phyloP scores from a whole-genome alignment of 2,113 vertebrate genomes.

The Ictalurus furcatus region DNA sequence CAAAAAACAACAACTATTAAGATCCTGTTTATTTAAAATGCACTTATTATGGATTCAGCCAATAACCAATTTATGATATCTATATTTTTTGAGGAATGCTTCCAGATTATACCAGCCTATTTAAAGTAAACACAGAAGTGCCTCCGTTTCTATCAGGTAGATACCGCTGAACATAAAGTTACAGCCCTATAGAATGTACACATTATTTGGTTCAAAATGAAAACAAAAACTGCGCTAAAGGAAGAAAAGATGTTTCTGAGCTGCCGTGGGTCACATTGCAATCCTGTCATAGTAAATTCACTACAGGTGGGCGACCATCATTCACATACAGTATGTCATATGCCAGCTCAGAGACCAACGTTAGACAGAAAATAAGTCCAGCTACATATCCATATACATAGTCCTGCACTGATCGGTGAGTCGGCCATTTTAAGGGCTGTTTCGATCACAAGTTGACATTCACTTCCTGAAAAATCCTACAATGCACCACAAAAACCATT shows the following conservation, averaged over 20 bases:
- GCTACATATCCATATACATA: no score
- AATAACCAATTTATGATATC: not conserved
- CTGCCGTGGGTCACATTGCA: no score
- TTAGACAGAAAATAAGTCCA: not conserved
- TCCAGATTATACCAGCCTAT: no score
- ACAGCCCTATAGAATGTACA: not conserved
- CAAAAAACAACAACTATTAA: no score
- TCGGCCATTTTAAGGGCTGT: no score
- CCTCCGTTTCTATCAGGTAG: not conserved
- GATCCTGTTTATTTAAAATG: not conserved
- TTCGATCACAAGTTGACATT: no score
- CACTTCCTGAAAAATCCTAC: no score
- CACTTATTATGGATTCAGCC: not conserved
- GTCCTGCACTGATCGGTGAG: no score
- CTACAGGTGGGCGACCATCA: not conserved
- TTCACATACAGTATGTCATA: not conserved
- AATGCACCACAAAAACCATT: no score
- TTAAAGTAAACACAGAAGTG: not conserved
- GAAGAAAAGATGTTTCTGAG: no score
- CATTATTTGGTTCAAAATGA: not conserved
- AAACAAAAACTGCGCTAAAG: not conserved
- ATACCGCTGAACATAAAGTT: not conserved
- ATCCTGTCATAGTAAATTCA: no score
- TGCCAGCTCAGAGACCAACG: not conserved
- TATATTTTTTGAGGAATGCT: no score